phyloP scores from a whole-genome alignment of 2,113 vertebrate species.

The Aphelocoma coerulescens region DNA sequence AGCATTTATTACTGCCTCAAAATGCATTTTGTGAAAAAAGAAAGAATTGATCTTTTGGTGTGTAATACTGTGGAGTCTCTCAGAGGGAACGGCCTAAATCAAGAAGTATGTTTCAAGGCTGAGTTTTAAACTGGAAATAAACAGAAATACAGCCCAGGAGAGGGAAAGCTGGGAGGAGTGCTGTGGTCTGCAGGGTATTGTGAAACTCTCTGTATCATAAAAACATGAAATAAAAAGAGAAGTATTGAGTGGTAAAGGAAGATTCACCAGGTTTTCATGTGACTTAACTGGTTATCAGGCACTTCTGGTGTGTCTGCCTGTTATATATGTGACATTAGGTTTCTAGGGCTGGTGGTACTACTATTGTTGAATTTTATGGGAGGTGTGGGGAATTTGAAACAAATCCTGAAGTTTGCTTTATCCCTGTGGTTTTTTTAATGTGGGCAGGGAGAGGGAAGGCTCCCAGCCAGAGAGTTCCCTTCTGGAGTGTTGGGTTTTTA shows the following conservation, averaged over 20 bases:
- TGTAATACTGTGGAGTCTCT: not conserved
- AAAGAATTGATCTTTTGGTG: not conserved
- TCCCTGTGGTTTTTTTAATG: not conserved
- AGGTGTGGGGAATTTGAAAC: not conserved
- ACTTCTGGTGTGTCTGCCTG: not conserved
- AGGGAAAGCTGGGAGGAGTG: not conserved
- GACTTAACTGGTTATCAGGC: not conserved
- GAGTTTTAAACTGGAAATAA: constrained; percentile 17
- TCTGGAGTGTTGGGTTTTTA: not conserved
- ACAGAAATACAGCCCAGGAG: not conserved
- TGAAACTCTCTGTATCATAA: not conserved
- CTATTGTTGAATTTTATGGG: not conserved
- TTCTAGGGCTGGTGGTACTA: rapidly evolving
- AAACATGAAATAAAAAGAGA: not conserved
- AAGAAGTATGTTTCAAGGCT: not conserved
- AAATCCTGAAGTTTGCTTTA: not conserved
- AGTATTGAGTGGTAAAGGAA: not conserved
- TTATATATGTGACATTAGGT: rapidly evolving
- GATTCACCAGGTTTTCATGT: not conserved
- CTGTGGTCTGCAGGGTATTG: not conserved
- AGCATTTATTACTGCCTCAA: not conserved
- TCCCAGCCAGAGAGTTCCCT: not conserved
- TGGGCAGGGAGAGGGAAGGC: not conserved
- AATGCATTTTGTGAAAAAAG: not conserved
- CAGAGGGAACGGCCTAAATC: not conserved